Evolutionary conservation across 2,888 invertebrate genomes (phyloP).

Genomic region (Philereme transversata): DNA sequence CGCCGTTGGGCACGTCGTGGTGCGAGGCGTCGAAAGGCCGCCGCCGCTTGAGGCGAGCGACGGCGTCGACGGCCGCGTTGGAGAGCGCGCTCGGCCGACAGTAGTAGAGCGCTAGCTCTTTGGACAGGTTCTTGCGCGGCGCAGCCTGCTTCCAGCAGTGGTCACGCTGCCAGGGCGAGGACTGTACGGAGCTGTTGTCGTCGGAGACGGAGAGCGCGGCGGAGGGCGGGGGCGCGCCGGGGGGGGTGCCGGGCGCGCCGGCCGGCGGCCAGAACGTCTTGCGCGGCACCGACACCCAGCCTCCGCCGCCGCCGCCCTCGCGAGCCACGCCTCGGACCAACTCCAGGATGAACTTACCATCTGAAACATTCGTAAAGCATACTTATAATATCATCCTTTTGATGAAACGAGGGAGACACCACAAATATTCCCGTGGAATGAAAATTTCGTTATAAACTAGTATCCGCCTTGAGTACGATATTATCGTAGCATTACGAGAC

Average conservation of each 20-base stretch:
- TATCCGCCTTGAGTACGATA: neutral
- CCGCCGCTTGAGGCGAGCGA: constrained; percentile 84
- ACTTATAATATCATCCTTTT: too few relatives aligned
- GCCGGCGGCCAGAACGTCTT: constrained; percentile 94
- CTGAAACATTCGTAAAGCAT: constrained; percentile 65
- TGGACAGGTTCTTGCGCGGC: constrained; percentile 89
- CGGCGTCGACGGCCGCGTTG: constrained; percentile 69
- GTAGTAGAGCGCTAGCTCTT: constrained; percentile 89
- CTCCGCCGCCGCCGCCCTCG: constrained; percentile 87
- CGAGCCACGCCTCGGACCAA: constrained; percentile 85
- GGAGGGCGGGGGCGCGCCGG: constrained; percentile 86
- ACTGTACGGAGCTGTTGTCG: constrained; percentile 95
- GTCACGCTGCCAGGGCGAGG: constrained; percentile 95
- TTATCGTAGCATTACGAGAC: neutral
- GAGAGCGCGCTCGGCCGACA: constrained; percentile 83
- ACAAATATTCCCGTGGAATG: neutral
- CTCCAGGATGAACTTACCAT: constrained; percentile 96
- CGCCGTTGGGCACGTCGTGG: constrained; percentile 54
- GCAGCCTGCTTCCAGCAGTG: constrained; percentile 94
- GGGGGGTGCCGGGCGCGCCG: constrained; percentile 83
- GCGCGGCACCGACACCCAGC: constrained; percentile 95
- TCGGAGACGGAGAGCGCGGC: constrained; percentile 94
- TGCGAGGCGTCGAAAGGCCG: constrained; percentile 84
- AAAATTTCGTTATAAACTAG: neutral
- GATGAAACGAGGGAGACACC: neutral